These are phyloP conservation scores for Nesometra sesokonis DNA, from an alignment of 35 echinoderm and acorn worm species.

Conservation along the genomic window DNA sequence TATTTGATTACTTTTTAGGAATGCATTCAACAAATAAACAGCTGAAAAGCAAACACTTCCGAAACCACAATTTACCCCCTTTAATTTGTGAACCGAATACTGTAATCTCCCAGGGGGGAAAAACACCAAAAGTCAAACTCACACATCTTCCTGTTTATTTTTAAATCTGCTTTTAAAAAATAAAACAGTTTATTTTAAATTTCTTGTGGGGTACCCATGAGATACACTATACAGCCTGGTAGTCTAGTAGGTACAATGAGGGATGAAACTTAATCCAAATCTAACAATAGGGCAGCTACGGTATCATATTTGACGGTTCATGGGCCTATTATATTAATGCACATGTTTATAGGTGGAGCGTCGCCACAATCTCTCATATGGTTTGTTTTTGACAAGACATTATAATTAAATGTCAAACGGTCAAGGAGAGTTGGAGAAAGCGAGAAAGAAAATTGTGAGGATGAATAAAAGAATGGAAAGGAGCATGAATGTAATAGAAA, in stretches of 20 bases:
- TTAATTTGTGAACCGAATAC: background rate
- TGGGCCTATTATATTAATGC: background rate
- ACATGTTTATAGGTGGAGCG: background rate
- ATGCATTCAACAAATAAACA: too few relatives aligned
- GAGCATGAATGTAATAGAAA: too few relatives aligned
- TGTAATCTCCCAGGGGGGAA: background rate
- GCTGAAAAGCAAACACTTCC: too few relatives aligned
- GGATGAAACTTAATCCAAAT: background rate
- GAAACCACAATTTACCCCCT: background rate
- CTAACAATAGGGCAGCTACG: background rate
- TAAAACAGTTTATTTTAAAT: too few relatives aligned
- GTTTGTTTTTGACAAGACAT: background rate
- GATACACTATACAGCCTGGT: background rate
- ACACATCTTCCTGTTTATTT: background rate
- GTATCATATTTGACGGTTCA: background rate
- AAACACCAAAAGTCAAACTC: background rate
- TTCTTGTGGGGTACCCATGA: background rate
- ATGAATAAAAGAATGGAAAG: too few relatives aligned
- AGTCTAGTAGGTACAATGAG: background rate
- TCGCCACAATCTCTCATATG: background rate
- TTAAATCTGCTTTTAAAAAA: background rate
- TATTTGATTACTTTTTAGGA: too few relatives aligned
- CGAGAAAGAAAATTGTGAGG: too few relatives aligned
- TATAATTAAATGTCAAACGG: background rate
- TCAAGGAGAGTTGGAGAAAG: too few relatives aligned